phyloP scores from a whole-genome alignment of 2,797 vertebrate species.

The Loris lydekkerianus region DNA sequence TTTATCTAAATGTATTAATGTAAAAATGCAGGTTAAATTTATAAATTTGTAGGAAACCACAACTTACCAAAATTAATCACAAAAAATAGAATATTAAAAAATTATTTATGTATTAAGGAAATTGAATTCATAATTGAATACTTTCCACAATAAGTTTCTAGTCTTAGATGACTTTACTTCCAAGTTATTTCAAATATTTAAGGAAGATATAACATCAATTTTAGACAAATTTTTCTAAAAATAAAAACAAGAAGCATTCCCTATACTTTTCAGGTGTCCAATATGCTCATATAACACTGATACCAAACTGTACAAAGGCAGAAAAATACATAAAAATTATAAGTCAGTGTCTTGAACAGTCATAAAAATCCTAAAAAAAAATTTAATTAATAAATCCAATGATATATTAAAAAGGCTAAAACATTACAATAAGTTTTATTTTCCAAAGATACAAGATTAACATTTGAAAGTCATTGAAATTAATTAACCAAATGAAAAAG shows the following conservation, averaged over 20 bases:
- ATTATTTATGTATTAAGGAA: neutral
- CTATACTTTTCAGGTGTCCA: neutral
- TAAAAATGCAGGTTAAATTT: conserved; percentile 6
- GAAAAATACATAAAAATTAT: neutral
- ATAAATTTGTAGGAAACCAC: neutral
- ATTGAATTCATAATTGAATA: neutral
- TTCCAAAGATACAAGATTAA: neutral
- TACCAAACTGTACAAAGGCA: neutral
- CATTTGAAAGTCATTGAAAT: neutral
- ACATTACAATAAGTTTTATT: neutral
- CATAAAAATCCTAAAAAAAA: neutral
- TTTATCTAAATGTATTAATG: neutral
- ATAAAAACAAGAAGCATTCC: neutral
- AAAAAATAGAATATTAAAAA: neutral
- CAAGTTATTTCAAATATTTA: conserved; percentile 31
- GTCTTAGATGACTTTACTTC: neutral
- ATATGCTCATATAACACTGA: neutral
- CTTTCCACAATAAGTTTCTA: conserved; percentile 9
- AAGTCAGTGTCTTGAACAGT: neutral
- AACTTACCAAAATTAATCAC: neutral
- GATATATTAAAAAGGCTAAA: neutral
- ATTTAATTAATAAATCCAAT: neutral
- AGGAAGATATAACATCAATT: neutral
- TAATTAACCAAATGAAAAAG: neutral
- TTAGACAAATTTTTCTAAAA: neutral